A percentile compares a stretch with the other conserved stretches of the same genome.
These are phyloP conservation scores for Amphiprion clarkii DNA, from an alignment of 2,797 vertebrate species.

Conservation along the genomic window DNA sequence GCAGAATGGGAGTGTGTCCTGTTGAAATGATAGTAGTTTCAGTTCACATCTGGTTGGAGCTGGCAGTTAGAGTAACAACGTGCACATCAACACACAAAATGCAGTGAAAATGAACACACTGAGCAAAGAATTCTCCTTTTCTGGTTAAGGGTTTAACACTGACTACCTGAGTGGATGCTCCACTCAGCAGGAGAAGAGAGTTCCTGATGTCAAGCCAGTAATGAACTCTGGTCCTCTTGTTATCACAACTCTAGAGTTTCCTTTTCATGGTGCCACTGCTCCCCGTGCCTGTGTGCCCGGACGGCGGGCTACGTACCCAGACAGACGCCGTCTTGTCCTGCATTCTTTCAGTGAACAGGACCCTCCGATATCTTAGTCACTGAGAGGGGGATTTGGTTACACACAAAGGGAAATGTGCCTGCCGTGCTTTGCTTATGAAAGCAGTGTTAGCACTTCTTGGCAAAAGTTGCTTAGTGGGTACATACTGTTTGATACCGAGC, in stretches of 20 bases:
- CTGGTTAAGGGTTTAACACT: conserved; percentile 18
- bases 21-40: conserved; percentile 33
- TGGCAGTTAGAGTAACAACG: conserved; percentile 5
- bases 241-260: conserved; percentile 85
- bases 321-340: conserved; percentile 85
- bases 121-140: conserved; percentile 23
- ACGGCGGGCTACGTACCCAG: conserved; percentile 72
- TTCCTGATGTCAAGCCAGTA: conserved; percentile 71
- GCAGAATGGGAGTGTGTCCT: conserved; percentile 13
- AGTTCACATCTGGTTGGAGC: conserved; percentile 7
- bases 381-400: conserved; percentile 78
- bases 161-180: conserved; percentile 1
- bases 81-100: conserved; percentile 8
- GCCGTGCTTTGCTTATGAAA: conserved; percentile 69
- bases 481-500: conserved; percentile 45
- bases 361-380: conserved; percentile 73
- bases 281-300: conserved; percentile 66
- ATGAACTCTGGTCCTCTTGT: conserved; percentile 76
- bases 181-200: conserved; percentile 30
- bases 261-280: conserved; percentile 76
- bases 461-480: conserved; percentile 47
- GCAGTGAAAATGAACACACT: background rate
- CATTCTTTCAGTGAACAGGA: conserved; percentile 82
- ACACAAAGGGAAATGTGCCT: conserved; percentile 66
- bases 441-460: conserved; percentile 64